Conservation (phyloP, 2,888 invertebrate genomes). For the Hypomecis atomaria region DNA sequence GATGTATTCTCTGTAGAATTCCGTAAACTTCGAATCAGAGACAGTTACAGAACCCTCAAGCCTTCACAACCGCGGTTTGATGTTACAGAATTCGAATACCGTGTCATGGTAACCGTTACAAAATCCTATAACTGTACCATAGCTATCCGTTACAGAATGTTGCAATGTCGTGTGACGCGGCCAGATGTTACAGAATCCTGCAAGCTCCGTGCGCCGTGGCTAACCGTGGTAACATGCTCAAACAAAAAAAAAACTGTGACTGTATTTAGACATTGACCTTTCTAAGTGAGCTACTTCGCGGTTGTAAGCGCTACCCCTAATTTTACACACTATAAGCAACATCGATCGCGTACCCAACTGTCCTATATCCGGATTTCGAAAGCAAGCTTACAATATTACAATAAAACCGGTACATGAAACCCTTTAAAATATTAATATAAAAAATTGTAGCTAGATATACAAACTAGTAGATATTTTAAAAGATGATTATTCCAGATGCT, state of each 20-base stretch:
- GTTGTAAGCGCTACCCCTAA: conserved; percentile 61
- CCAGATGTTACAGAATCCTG: conserved; percentile 54
- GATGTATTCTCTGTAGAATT: background rate
- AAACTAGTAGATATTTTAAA: conserved; percentile 41
- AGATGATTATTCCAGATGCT: conserved; percentile 48
- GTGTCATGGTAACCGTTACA: background rate
- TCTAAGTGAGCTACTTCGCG: conserved; percentile 66
- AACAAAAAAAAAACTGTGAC: conserved; percentile 68
- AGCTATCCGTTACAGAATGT: background rate
- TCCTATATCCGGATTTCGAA: conserved; percentile 55
- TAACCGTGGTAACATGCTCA: conserved; percentile 57
- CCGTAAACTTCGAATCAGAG: background rate
- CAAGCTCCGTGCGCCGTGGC: conserved; percentile 43
- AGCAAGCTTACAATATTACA: conserved; percentile 47
- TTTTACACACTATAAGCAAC: conserved; percentile 70
- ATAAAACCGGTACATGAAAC: background rate
- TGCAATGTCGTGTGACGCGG: conserved; percentile 17
- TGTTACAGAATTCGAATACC: background rate
- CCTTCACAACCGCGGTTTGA: too few relatives aligned
- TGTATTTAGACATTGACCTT: conserved; percentile 66
- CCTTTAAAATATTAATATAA: background rate
- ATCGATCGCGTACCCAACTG: conserved; percentile 55
- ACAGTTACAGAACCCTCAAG: background rate
- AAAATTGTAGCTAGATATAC: conserved; percentile 29
- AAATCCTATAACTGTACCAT: background rate